phyloP scores from a whole-genome alignment of 2,888 invertebrate genomes.

The Lithophane leautieri region DNA sequence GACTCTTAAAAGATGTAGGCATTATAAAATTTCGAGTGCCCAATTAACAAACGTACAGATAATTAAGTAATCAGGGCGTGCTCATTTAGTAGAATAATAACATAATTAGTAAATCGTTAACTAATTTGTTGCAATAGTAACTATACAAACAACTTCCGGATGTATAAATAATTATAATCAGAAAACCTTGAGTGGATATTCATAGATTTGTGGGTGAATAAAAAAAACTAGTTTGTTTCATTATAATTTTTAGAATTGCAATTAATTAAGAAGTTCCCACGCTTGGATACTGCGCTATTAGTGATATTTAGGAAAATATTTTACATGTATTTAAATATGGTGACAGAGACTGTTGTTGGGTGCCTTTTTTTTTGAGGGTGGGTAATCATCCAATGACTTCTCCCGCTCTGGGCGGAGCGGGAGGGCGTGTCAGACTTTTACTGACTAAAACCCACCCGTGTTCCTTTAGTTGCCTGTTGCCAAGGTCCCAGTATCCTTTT shows the following conservation, averaged over 20 bases:
- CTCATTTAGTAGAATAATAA: neutral
- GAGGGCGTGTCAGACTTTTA: too few relatives aligned
- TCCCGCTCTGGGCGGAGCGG: too few relatives aligned
- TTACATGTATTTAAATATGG: slow-evolving; percentile 44
- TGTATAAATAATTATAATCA: slow-evolving; percentile 52
- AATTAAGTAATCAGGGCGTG: slow-evolving; percentile 1
- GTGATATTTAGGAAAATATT: slow-evolving; percentile 59
- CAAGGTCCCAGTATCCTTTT: too few relatives aligned
- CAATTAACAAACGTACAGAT: slow-evolving; percentile 2
- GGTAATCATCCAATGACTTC: too few relatives aligned
- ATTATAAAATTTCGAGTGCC: neutral
- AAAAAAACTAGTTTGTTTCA: slow-evolving; percentile 74
- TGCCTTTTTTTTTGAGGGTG: too few relatives aligned
- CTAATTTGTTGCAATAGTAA: slow-evolving; percentile 54
- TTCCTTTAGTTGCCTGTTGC: too few relatives aligned
- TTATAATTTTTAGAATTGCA: slow-evolving; percentile 52
- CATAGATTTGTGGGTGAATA: slow-evolving; percentile 59
- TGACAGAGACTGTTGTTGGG: slow-evolving; percentile 20
- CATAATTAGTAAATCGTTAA: slow-evolving; percentile 31
- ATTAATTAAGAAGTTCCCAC: slow-evolving; percentile 76
- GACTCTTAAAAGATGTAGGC: neutral
- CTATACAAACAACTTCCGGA: slow-evolving; percentile 51
- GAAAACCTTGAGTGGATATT: slow-evolving; percentile 59
- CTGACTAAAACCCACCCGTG: too few relatives aligned
- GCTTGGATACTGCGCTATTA: slow-evolving; percentile 60